These are phyloP conservation scores for Microplitis mediator DNA, from an alignment of 1,140 invertebrate species.

Conservation along the genomic window DNA sequence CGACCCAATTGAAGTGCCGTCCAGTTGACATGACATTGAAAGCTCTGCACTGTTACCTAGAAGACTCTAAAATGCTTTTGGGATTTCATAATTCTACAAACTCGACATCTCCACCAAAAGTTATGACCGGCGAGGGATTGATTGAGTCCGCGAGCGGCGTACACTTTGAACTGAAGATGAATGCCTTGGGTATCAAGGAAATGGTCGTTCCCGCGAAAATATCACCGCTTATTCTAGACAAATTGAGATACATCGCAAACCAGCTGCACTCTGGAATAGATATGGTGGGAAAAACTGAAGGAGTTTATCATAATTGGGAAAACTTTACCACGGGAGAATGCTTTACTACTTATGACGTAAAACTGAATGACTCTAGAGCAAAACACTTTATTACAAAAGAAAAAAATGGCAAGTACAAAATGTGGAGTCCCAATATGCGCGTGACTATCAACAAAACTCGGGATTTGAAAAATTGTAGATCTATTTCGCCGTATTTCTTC, in stretches of 20 bases:
- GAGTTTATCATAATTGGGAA: neutral
- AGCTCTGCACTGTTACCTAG: constrained; percentile 8
- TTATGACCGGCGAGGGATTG: neutral
- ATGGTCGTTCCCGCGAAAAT: constrained; percentile 13
- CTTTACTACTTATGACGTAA: neutral
- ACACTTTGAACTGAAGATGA: constrained; percentile 18
- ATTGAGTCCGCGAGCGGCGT: neutral
- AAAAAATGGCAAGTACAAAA: neutral
- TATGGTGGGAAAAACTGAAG: constrained; percentile 3
- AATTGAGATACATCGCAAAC: constrained; percentile 3
- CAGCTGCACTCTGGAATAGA: constrained; percentile 21
- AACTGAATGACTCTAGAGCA: neutral
- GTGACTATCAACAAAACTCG: constrained; percentile 1
- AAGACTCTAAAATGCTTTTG: neutral
- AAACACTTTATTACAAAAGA: neutral
- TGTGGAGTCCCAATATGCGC: neutral
- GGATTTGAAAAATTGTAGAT: constrained; percentile 12
- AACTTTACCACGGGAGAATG: constrained; percentile 24
- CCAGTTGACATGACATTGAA: neutral
- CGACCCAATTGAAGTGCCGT: constrained; percentile 14
- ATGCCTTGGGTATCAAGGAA: constrained; percentile 16
- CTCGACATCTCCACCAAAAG: neutral
- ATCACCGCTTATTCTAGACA: constrained; percentile 4
- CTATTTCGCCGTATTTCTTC: constrained; percentile 16
- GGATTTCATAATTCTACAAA: neutral